Evolutionary conservation across 2,888 invertebrate genomes (phyloP).

Genomic region (Volucella inanis): DNA sequence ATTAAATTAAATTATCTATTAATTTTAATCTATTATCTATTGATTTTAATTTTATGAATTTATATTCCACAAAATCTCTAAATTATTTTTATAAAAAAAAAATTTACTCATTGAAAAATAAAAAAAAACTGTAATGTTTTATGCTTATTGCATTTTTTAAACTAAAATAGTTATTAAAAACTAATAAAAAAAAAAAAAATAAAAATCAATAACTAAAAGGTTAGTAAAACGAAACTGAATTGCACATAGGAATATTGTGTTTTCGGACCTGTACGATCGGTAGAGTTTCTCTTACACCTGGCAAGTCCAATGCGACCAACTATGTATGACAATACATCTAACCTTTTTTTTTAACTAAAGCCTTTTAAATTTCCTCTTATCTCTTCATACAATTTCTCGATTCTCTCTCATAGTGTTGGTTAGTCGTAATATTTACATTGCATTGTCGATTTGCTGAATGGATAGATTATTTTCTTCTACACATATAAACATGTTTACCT

Average conservation of each 20-base stretch:
- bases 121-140: too few relatives aligned
- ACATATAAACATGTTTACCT: background rate
- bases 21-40: conserved; percentile 8
- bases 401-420: background rate
- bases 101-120: too few relatives aligned
- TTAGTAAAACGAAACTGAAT: too few relatives aligned
- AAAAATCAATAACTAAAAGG: too few relatives aligned
- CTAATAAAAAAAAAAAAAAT: too few relatives aligned
- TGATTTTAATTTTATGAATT: background rate
- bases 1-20: background rate
- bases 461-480: conserved; percentile 6
- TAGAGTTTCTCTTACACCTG: conserved; percentile 21
- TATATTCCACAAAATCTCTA: too few relatives aligned
- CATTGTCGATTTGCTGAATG: conserved; percentile 14
- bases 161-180: too few relatives aligned
- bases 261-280: too few relatives aligned
- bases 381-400: conserved; percentile 15
- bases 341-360: background rate
- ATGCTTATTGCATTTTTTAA: too few relatives aligned
- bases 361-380: conserved; percentile 39
- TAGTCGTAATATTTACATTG: background rate
- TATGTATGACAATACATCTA: background rate
- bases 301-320: conserved; percentile 21
- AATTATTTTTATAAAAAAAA: too few relatives aligned
- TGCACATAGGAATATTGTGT: too few relatives aligned